phyloP scores from a whole-genome alignment of 2,797 vertebrate genomes.

The Pyrocephalus nanus region DNA sequence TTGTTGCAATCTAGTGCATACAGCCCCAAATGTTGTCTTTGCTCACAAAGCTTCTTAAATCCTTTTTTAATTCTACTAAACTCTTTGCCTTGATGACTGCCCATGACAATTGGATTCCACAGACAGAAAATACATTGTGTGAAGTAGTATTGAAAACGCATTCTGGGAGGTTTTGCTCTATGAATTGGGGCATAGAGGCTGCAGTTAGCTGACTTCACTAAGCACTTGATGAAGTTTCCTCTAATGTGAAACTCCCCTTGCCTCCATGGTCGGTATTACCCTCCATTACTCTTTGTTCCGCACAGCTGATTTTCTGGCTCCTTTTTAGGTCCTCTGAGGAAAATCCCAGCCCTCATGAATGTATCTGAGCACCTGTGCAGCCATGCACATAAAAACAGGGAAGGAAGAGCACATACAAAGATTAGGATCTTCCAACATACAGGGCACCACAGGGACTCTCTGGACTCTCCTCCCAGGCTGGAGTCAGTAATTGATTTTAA shows the following conservation, averaged over 20 bases:
- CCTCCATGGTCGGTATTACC: background rate
- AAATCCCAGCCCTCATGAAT: background rate
- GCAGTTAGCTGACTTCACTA: background rate
- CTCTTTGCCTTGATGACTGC: slow-evolving; percentile 37
- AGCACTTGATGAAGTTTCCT: background rate
- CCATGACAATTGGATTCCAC: slow-evolving; percentile 24
- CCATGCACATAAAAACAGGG: background rate
- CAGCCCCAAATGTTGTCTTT: slow-evolving; percentile 56
- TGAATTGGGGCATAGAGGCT: background rate
- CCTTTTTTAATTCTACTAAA: slow-evolving; percentile 52
- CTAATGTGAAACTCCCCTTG: background rate
- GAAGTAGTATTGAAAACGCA: background rate
- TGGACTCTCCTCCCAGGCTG: background rate
- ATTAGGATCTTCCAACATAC: background rate
- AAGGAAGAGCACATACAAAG: slow-evolving; percentile 8
- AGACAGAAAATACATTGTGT: background rate
- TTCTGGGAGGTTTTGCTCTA: slow-evolving; percentile 1
- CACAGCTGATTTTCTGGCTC: slow-evolving; percentile 1
- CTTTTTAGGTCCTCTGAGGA: slow-evolving; percentile 2
- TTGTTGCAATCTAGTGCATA: slow-evolving; percentile 37
- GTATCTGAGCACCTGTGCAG: background rate
- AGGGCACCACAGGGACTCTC: background rate
- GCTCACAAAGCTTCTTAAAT: slow-evolving; percentile 55
- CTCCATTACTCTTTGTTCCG: background rate
- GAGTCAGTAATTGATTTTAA: slow-evolving; percentile 59